phyloP scores from a whole-genome alignment of 2,113 vertebrate genomes.

The Motacilla alba region DNA sequence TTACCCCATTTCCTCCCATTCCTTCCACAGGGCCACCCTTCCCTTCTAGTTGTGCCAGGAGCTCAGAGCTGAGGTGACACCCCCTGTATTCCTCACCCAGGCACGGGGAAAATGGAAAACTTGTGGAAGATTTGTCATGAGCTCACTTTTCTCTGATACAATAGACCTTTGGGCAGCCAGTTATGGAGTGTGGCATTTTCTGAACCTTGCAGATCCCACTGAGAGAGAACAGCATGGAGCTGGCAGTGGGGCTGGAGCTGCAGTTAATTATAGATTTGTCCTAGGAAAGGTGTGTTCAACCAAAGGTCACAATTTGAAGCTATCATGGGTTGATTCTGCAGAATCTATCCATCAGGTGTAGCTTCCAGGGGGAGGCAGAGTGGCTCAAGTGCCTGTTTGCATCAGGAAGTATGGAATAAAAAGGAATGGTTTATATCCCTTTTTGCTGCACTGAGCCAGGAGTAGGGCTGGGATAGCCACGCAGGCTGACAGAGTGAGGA shows the following conservation, averaged over 20 bases:
- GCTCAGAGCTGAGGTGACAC: neutral
- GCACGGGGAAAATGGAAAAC: neutral
- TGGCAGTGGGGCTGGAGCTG: neutral
- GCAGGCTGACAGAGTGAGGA: neutral
- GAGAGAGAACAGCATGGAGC: neutral
- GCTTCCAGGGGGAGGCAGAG: neutral
- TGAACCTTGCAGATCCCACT: neutral
- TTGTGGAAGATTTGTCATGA: neutral
- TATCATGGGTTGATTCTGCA: neutral
- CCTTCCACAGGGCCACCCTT: accelerated
- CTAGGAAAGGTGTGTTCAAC: neutral
- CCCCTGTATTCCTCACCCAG: neutral
- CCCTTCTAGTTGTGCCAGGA: neutral
- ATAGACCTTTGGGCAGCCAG: neutral
- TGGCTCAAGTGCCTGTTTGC: neutral
- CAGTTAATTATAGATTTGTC: neutral
- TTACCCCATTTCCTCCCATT: neutral
- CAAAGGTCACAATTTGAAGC: neutral
- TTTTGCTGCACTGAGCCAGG: neutral
- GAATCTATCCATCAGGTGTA: neutral
- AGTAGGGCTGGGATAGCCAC: neutral
- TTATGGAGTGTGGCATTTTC: neutral
- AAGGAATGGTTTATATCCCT: neutral
- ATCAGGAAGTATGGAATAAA: neutral
- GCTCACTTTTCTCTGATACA: neutral